Evolutionary conservation across 2,888 invertebrate species (phyloP).

Genomic region (Ligdia adustata): DNA sequence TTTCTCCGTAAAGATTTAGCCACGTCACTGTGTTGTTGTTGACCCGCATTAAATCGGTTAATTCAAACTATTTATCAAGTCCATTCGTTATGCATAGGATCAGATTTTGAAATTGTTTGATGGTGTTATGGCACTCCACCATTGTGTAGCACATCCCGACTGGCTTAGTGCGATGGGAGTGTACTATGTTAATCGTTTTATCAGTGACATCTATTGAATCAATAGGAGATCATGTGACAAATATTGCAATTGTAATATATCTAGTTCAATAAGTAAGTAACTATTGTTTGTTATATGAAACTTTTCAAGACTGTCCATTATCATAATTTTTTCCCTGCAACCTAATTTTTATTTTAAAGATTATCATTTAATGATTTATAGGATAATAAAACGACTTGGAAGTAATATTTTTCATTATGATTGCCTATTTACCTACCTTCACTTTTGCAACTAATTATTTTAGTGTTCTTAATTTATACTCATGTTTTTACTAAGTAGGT

Average conservation of each 20-base stretch:
- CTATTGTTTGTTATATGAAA: neutral
- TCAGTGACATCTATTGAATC: conserved; percentile 69
- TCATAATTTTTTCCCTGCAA: no score
- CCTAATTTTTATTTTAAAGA: no score
- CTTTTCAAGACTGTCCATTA: no score
- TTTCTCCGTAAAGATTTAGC: conserved; percentile 16
- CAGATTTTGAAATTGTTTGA: conserved; percentile 82
- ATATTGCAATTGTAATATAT: neutral
- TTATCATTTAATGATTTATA: no score
- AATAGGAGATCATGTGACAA: conserved; percentile 36
- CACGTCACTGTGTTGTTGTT: conserved; percentile 75
- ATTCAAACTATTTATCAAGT: conserved; percentile 83
- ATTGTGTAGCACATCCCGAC: conserved; percentile 66
- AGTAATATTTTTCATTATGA: no score
- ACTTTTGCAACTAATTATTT: no score
- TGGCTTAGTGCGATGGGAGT: conserved; percentile 80
- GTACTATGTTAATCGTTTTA: conserved; percentile 75
- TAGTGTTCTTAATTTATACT: no score
- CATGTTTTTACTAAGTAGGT: no score
- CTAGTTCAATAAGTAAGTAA: neutral
- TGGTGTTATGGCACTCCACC: conserved; percentile 75
- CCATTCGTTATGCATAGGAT: conserved; percentile 82
- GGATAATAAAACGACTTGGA: no score
- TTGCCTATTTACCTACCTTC: no score
- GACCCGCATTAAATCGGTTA: conserved; percentile 85